Evolutionary conservation across 2,888 invertebrate genomes (phyloP), one percentile per base, ranked within the genome.

Genomic region (Coleophora deauratella): DNA sequence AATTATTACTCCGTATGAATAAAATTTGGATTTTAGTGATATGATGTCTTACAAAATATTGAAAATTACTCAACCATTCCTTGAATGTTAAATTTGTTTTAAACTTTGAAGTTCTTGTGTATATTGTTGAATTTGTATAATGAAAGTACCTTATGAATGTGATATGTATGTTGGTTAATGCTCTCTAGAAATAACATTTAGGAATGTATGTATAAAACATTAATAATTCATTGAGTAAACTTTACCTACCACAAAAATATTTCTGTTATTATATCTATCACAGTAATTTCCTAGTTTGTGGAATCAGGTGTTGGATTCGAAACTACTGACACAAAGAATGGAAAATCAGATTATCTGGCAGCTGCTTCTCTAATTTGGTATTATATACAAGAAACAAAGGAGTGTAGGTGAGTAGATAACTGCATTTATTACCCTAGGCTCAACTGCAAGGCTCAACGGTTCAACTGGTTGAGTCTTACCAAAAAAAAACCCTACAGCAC

Each of bases 111-210:
- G 58, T 61, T 64, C 66, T 59, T 69, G 62, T 79, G 73, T 76
- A 77, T 74, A 80, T 75, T 79, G 78, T 81, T 80, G 65, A 72
- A 66, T 54, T 63, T 68, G 45, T 51, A 27, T 37, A 43, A 51
- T 72, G 71, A 66, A 54, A 57, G 63, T 71, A 75, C 68, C 68
- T 76, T 76, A 70, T 72, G 64, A 76, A 68, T 85, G 84, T 85
- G 85, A 85, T 84, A 84, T 84, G 74, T 76, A 72, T 84, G 84
- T 84, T 74, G 80, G 6, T 3, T 84, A 71, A 71, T 72, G 80
- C 79, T 84, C 82, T 81, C 80, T 82, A 74, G 61, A 62, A 66
- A 61, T 66, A 63, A 50, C 12, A 37, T 8, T 35, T 27, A 27
- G 50, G 27, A 3, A 35, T 35, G 21, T 21, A 21, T 21, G 21